phyloP scores from a whole-genome alignment of 2,888 invertebrate species.

The Macrosoma leucophasiata region DNA sequence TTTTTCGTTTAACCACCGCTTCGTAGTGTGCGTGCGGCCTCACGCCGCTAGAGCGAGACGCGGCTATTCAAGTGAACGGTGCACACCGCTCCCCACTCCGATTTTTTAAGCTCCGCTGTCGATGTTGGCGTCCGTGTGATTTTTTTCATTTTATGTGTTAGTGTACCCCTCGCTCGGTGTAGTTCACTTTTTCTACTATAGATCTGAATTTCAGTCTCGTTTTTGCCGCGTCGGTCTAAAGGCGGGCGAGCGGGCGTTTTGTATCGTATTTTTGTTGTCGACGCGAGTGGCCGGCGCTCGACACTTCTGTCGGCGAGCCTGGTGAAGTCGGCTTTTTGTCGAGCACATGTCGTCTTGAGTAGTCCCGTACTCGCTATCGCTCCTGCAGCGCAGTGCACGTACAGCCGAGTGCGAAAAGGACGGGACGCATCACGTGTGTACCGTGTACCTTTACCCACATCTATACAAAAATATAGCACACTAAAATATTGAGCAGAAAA shows the following conservation, averaged over 20 bases:
- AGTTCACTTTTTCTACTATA: slow-evolving; percentile 77
- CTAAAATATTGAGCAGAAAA: slow-evolving; percentile 72
- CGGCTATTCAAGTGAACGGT: slow-evolving; percentile 40
- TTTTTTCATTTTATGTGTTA: slow-evolving; percentile 76
- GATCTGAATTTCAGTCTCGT: slow-evolving; percentile 76
- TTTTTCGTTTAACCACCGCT: slow-evolving; percentile 71
- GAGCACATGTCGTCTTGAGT: slow-evolving; percentile 58
- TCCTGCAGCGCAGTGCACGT: slow-evolving; percentile 59
- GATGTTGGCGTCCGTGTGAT: slow-evolving; percentile 69
- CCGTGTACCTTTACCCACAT: slow-evolving; percentile 47
- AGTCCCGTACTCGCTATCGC: slow-evolving; percentile 35
- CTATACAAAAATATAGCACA: slow-evolving; percentile 62
- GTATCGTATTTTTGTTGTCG: slow-evolving; percentile 62
- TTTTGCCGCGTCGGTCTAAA: slow-evolving; percentile 75
- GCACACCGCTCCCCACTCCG: slow-evolving; percentile 59
- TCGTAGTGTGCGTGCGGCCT: slow-evolving; percentile 64
- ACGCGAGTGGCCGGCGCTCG: slow-evolving; percentile 45
- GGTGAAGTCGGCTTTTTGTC: slow-evolving; percentile 54
- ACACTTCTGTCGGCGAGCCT: slow-evolving; percentile 33
- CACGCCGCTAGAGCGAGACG: slow-evolving; percentile 58
- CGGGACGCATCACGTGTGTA: slow-evolving; percentile 62
- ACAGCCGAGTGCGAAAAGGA: slow-evolving; percentile 56
- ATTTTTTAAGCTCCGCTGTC: slow-evolving; percentile 70
- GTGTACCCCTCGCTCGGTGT: slow-evolving; percentile 75
- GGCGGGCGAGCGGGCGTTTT: slow-evolving; percentile 68